Evolutionary conservation across 2,797 vertebrate genomes (phyloP), one percentile per base, ranked within the genome.

Genomic region (Tragelaphus oryx): DNA sequence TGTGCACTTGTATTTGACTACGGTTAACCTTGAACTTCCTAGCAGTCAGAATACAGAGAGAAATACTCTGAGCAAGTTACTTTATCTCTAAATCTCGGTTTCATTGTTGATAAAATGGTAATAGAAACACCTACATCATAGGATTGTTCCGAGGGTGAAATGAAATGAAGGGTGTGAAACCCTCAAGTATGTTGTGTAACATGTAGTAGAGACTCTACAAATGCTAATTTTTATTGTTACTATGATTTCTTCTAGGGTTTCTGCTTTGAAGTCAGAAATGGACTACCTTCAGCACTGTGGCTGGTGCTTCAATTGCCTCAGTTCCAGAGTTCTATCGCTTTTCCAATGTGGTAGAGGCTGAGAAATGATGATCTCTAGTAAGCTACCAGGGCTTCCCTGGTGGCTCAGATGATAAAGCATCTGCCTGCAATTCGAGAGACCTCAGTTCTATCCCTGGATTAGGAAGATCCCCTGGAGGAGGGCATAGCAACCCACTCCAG

Each of bases 61-160:
- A 92, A 91, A 84, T 60, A 54, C 87, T 82, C 89, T 48, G 50
- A 52, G 82, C 13, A 48, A 82, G 79, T 78, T 37, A 87, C 14
- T 81, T 68, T 79, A 87, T 93, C 57, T 91, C 59, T 75, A 54
- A 65, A 95, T 89, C 86, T 93, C 65, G 57, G 75, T 95, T 95
- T 95, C 59, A 57, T n/a, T 8, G 1, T 87, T 87, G 76, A 87
- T 87, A 59, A 96, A 84, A 92, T 82, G 68, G 54, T 54, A 48
- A 85, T 62, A 80, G 57, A 94, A 93, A 68, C 60, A 59, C 12
- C 52, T 59, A 41, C 84, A 14, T 81, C 46, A 30, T 22, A 33
- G 8, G 41, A 74, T 33, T 12, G 3, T 78, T 87, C 68, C 84
- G 16, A 95, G 44, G n/a, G 92, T 62, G 62, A 86, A 54, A 30